Base-by-base conservation (phyloP, 2,888 invertebrate genomes). In the Helobdella robusta region DNA sequence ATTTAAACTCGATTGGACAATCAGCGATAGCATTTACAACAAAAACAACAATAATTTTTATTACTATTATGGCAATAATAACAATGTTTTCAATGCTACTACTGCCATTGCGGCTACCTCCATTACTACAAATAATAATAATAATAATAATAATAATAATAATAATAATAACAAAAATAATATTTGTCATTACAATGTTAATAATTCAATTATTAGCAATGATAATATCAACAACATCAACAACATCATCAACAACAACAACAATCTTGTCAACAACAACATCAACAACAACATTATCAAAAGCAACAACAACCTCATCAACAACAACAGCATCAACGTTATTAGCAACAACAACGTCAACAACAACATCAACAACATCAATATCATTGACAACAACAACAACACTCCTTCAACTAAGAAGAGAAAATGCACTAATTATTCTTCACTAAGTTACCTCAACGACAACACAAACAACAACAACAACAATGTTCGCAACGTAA, bases 121-220 rank as follows among this genome's bases (percentile, higher is more conserved):
- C n/a, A n/a, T n/a, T n/a, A n/a, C n/a, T n/a, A n/a, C 11, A 40
- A 15, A 50, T 50, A 50, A 50, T 50, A 40, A 40, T 40, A 40
- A 40, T 40, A 40, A 40, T 40, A 40, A 40, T 40, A 40, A 40
- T 40, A 40, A 40, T 40, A 40, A 40, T 40, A 40, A 40, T 40
- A 40, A 40, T 40, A 40, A 40, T 40, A 40, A 40, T 40, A 40
- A 40, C n/a, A 40, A 40, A 15, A 40, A 40, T 40, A 40, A 40
- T 40, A 40, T 15, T 40, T 15, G n/a, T 40, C 11, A 40, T 40
- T 15, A 40, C n/a, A 40, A 40, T 40, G n/a, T 15, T 40, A 40
- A 40, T 40, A 40, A 40, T 40, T 15, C 11, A 15, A 40, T 15
- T 40, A 40, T 15, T 40, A 40, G n/a, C n/a, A 40, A 40, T 40